A percentile compares a stretch with the other conserved stretches of the same genome.
Evolutionary conservation across 2,888 invertebrate genomes (phyloP).

Genomic region (Harmothoe impar): DNA sequence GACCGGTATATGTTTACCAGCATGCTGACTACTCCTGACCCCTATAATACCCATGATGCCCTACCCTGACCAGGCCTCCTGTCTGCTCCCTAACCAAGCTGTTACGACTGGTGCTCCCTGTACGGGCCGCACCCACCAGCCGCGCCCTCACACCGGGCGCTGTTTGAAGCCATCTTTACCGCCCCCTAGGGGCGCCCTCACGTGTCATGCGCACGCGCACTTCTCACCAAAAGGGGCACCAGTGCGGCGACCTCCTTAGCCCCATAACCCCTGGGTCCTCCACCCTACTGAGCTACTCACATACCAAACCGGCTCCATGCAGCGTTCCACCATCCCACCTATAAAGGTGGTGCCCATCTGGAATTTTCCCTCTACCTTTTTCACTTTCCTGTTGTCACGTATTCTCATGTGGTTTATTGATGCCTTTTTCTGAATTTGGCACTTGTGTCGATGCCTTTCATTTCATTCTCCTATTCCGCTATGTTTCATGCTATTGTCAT

Average conservation of each 20-base stretch:
- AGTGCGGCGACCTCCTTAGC: background rate
- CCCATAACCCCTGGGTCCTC: background rate
- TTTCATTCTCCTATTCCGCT: background rate
- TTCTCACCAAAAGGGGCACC: conserved; percentile 41
- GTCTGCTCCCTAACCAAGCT: conserved; percentile 35
- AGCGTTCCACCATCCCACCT: background rate
- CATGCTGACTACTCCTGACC: too few relatives aligned
- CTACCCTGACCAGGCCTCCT: background rate
- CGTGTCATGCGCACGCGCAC: conserved; percentile 50
- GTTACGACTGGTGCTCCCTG: background rate
- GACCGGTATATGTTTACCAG: too few relatives aligned
- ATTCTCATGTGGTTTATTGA: background rate
- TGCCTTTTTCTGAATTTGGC: background rate
- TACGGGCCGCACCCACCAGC: background rate
- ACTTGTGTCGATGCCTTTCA: background rate
- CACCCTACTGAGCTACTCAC: background rate
- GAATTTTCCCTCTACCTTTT: background rate
- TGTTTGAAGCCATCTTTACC: conserved; percentile 44
- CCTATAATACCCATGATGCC: too few relatives aligned
- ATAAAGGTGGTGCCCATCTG: background rate
- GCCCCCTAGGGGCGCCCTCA: conserved; percentile 4
- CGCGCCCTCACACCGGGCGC: background rate
- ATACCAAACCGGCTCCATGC: background rate
- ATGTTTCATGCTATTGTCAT: background rate
- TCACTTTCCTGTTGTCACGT: background rate